phyloP scores from a whole-genome alignment of 2,888 invertebrate genomes.

The Branchipolynoe longqiensis region DNA sequence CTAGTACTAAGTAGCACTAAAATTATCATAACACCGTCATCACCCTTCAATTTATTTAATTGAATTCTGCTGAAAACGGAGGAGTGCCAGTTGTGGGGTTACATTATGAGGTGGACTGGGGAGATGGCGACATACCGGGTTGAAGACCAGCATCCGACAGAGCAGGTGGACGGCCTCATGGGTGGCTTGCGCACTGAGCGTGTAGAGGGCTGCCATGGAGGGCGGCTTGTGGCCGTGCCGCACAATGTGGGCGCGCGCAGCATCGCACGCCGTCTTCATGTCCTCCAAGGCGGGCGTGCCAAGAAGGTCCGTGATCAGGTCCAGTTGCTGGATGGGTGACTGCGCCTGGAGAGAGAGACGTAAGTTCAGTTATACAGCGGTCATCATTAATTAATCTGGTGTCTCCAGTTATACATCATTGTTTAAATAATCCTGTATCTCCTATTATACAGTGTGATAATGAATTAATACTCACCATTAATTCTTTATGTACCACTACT shows the following conservation, averaged over 20 bases:
- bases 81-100: too few species aligned
- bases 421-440: too few species aligned
- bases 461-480: too few species aligned
- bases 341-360: slow-evolving; percentile 62
- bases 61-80: too few species aligned
- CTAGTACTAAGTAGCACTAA: too few species aligned
- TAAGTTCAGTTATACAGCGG: neutral
- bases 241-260: slow-evolving; percentile 94
- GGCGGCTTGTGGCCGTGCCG: slow-evolving; percentile 84
- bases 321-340: slow-evolving; percentile 86
- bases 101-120: too few species aligned
- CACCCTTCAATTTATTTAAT: too few species aligned
- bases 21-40: too few species aligned
- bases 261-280: slow-evolving; percentile 98
- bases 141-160: slow-evolving; percentile 98
- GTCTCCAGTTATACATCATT: neutral
- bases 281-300: slow-evolving; percentile 97
- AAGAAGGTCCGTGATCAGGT: slow-evolving; percentile 97
- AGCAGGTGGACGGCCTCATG: slow-evolving; percentile 99
- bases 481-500: too few species aligned
- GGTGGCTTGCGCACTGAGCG: slow-evolving; percentile 94
- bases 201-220: slow-evolving; percentile 87
- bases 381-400: neutral
- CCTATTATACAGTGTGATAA: too few species aligned
- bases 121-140: slow-evolving; percentile 96